These are phyloP conservation scores for Euthynnus affinis DNA, from an alignment of 2,797 vertebrate species.

Conservation along the genomic window DNA sequence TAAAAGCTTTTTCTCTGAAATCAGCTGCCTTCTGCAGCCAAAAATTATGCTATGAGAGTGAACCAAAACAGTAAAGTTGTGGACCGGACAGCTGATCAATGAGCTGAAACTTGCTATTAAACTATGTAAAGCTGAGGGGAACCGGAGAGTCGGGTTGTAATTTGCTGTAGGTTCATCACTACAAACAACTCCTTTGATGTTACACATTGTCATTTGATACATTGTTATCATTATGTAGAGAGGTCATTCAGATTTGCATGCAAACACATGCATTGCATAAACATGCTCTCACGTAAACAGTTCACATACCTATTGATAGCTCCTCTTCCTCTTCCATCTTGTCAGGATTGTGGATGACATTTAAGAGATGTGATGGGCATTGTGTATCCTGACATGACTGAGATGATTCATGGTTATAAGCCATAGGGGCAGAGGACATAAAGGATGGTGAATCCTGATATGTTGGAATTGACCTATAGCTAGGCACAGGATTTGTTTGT, in stretches of 20 bases:
- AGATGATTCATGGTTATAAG: constrained; percentile 27
- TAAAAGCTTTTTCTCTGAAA: neutral
- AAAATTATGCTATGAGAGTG: too few species aligned
- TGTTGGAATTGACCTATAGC: constrained; percentile 21
- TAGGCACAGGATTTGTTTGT: neutral
- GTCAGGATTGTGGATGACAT: constrained; percentile 16
- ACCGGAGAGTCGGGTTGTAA: too few species aligned
- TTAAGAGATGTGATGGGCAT: constrained; percentile 12
- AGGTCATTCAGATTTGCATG: neutral
- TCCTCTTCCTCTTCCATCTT: constrained; percentile 36
- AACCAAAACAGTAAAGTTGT: too few species aligned
- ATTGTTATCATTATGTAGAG: neutral
- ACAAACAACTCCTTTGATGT: too few species aligned
- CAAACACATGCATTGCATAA: neutral
- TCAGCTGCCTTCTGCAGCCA: too few species aligned
- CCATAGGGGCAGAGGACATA: neutral
- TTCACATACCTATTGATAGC: constrained; percentile 51
- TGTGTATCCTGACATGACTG: constrained; percentile 16
- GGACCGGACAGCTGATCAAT: too few species aligned
- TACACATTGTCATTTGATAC: too few species aligned
- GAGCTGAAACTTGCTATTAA: too few species aligned
- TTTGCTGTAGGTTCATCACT: too few species aligned
- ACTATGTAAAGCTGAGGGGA: too few species aligned
- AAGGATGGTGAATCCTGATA: constrained; percentile 11
- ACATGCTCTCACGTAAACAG: neutral